These are phyloP conservation scores for Scyliorhinus canicula DNA, from an alignment of 2,797 vertebrate genomes.

Conservation along the genomic window DNA sequence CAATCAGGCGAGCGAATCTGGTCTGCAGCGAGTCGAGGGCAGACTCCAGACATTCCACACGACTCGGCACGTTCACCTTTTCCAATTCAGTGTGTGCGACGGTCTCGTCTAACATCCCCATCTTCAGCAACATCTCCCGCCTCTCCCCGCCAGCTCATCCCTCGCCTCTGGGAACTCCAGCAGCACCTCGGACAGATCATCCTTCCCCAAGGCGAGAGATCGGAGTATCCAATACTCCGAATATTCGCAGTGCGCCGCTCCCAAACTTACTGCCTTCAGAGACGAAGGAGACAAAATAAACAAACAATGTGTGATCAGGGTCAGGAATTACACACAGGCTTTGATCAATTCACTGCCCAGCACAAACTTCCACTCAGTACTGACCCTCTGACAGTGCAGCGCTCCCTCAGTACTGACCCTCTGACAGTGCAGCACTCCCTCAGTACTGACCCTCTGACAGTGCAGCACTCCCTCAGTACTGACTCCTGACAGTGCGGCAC, in stretches of 20 bases:
- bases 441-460: no score
- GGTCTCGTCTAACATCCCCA: conserved; percentile 70
- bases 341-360: no score
- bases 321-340: no score
- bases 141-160: conserved; percentile 76
- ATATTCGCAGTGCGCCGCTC: conserved; percentile 90
- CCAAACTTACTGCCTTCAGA: conserved; percentile 77
- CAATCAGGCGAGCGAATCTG: conserved; percentile 67
- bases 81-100: conserved; percentile 50
- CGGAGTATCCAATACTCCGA: conserved; percentile 81
- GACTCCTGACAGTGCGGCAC: no score
- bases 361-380: no score
- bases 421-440: no score
- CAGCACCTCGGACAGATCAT: conserved; percentile 75
- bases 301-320: no score
- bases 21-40: conserved; percentile 66
- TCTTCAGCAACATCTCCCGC: conserved; percentile 78
- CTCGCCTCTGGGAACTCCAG: conserved; percentile 79
- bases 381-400: no score
- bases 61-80: conserved; percentile 48
- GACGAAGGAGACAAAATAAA: neutral
- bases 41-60: conserved; percentile 50
- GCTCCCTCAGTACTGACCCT: no score
- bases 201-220: conserved; percentile 87
- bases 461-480: no score